A percentile compares a stretch with the other conserved stretches of the same genome.
Evolutionary conservation across 2,888 invertebrate genomes (phyloP).

Genomic region (Parnassius mnemosyne): DNA sequence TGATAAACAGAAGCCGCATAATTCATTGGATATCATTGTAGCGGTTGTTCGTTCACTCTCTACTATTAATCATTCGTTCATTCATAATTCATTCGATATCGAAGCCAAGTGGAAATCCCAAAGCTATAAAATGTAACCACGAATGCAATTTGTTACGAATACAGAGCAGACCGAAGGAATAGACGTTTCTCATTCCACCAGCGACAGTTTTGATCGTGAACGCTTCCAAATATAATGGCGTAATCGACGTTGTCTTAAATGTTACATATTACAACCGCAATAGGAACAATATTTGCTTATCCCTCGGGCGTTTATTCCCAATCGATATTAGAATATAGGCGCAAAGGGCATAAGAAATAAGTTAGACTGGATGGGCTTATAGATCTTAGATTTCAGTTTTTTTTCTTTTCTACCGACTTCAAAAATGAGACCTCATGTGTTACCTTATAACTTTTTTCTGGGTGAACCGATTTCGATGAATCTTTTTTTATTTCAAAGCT

Average conservation of each 20-base stretch:
- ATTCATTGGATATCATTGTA: constrained; percentile 20
- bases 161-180: constrained; percentile 18
- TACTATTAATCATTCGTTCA: constrained; percentile 26
- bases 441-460: no score
- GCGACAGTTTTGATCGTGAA: not conserved
- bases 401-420: no score
- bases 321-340: not conserved
- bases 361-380: no score
- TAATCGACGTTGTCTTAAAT: not conserved
- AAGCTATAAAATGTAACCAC: constrained; percentile 18
- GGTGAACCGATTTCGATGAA: no score
- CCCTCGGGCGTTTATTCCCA: not conserved
- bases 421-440: no score
- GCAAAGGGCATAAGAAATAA: not conserved
- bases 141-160: constrained; percentile 30
- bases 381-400: no score
- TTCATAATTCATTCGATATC: constrained; percentile 31
- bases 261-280: not conserved
- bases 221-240: not conserved
- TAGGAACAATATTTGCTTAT: not conserved
- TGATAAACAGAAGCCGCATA: constrained; percentile 10
- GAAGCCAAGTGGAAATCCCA: constrained; percentile 23
- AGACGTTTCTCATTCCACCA: constrained; percentile 5
- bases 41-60: constrained; percentile 29
- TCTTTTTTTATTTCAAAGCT: no score